phyloP scores from a whole-genome alignment of 2,888 invertebrate species.

The Augochlorella aurata region DNA sequence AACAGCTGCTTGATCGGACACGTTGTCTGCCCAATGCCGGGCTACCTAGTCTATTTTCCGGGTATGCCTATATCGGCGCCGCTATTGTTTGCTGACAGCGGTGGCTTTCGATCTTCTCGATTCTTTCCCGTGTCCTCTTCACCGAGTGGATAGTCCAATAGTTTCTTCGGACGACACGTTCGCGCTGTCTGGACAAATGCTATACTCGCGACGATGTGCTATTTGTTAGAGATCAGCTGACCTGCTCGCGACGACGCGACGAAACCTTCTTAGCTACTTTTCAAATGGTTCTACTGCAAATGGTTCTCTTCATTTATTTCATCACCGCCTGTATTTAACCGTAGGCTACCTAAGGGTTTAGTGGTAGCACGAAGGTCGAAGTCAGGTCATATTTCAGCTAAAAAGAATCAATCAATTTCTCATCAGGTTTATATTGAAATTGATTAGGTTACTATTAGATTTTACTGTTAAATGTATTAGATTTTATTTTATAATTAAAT shows the following conservation, averaged over 20 bases:
- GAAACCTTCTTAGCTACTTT: not conserved
- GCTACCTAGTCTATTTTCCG: slow-evolving; percentile 24
- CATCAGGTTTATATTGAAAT: too few relatives aligned
- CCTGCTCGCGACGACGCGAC: not conserved
- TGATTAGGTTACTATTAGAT: too few relatives aligned
- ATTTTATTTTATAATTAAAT: too few relatives aligned
- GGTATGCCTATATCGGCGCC: slow-evolving; percentile 12
- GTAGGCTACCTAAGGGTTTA: too few relatives aligned
- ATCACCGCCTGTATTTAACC: too few relatives aligned
- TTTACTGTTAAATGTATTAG: too few relatives aligned
- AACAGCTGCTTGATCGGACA: slow-evolving; percentile 39
- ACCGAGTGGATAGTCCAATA: slow-evolving; percentile 11
- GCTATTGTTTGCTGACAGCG: slow-evolving; percentile 33
- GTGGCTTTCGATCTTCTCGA: slow-evolving; percentile 37
- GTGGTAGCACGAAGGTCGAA: too few relatives aligned
- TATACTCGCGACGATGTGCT: not conserved
- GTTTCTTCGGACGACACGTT: not conserved
- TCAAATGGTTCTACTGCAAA: not conserved
- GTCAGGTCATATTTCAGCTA: too few relatives aligned
- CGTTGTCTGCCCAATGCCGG: slow-evolving; percentile 12
- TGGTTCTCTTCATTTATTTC: not conserved
- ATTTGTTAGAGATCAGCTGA: slow-evolving; percentile 10
- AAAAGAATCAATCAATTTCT: too few relatives aligned
- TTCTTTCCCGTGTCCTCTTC: slow-evolving; percentile 12
- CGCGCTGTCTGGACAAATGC: not conserved